These are phyloP conservation scores for Eristalis tenax DNA, from an alignment of 2,888 invertebrate genomes.

Conservation along the genomic window DNA sequence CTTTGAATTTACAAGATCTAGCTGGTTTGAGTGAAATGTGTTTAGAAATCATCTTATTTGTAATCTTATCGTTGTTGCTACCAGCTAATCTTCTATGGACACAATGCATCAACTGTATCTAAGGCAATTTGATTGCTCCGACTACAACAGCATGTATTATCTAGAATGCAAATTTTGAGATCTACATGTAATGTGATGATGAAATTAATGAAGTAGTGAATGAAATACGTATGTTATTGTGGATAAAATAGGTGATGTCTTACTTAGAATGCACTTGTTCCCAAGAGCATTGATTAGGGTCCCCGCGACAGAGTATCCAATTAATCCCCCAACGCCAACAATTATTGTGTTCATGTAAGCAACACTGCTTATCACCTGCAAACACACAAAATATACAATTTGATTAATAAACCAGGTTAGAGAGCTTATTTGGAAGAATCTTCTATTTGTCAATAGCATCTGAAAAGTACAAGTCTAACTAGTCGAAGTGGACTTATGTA, in stretches of 20 bases:
- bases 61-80: not conserved
- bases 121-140: not conserved
- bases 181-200: not conserved
- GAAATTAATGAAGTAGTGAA: not conserved
- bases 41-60: not conserved
- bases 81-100: not conserved
- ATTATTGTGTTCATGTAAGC: conserved; percentile 88
- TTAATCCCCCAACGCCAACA: conserved; percentile 84
- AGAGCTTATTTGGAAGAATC: too few relatives aligned
- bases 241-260: not conserved
- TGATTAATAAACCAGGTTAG: not conserved
- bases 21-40: not conserved
- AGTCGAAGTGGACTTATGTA: too few relatives aligned
- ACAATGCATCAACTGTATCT: not conserved
- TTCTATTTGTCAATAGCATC: not conserved
- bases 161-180: too few relatives aligned
- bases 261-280: conserved; percentile 83
- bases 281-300: conserved; percentile 82
- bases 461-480: too few relatives aligned
- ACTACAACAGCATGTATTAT: not conserved
- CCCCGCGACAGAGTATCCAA: conserved; percentile 85
- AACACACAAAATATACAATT: not conserved
- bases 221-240: not conserved
- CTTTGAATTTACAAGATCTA: not conserved
- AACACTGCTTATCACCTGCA: conserved; percentile 77